Conservation (phyloP, 2,113 vertebrate genomes). For the Pelobates fuscus region DNA sequence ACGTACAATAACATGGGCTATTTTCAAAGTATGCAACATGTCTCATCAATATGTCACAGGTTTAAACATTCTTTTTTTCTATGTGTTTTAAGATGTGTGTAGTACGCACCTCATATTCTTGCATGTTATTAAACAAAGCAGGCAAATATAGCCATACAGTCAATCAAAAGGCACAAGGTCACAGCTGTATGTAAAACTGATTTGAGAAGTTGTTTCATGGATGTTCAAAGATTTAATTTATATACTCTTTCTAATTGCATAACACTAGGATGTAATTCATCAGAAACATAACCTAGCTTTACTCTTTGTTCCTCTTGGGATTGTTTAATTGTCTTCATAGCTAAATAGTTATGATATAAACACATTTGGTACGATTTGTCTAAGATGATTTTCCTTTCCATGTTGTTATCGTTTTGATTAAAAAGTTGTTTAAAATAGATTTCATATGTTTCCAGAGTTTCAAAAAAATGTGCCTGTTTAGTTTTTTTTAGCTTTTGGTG, state of each 20-base stretch:
- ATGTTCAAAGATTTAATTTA: background rate
- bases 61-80: background rate
- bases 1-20: no score
- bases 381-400: background rate
- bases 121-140: slow-evolving; percentile 9
- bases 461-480: background rate
- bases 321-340: slow-evolving; percentile 14
- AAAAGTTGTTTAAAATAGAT: background rate
- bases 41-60: background rate
- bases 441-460: background rate
- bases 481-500: background rate
- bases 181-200: slow-evolving; percentile 13
- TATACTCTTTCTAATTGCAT: slow-evolving; percentile 11
- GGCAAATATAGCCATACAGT: background rate
- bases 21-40: background rate
- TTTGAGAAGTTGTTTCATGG: slow-evolving; percentile 3
- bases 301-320: background rate
- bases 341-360: background rate
- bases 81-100: background rate
- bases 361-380: slow-evolving; percentile 8
- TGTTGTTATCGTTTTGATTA: background rate
- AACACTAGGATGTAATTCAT: slow-evolving; percentile 20
- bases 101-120: background rate
- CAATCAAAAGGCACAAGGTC: slow-evolving; percentile 8
- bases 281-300: slow-evolving; percentile 13